phyloP scores from a whole-genome alignment of 2,797 vertebrate genomes.

The Aplochiton taeniatus region DNA sequence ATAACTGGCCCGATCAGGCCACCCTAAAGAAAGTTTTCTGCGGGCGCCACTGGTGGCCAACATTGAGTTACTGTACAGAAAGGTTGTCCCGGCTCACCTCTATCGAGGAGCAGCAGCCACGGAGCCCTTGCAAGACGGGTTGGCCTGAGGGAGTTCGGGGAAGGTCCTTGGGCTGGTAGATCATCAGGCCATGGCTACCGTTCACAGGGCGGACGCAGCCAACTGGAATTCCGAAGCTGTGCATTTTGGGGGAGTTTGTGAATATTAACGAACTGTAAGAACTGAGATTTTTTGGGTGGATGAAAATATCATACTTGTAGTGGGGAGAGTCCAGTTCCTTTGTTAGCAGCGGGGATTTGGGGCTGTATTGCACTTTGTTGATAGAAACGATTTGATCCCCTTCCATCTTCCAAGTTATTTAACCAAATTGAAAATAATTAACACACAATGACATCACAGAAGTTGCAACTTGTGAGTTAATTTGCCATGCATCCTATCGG shows the following conservation, averaged over 20 bases:
- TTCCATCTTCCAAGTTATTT: constrained; percentile 47
- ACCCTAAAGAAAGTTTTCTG: no score
- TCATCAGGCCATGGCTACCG: constrained; percentile 34
- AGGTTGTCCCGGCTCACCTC: no score
- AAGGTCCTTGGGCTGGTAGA: constrained; percentile 21
- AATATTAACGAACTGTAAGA: background rate
- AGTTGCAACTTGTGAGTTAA: background rate
- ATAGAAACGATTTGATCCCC: constrained; percentile 65
- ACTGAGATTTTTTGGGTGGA: no score
- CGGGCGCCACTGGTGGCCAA: no score
- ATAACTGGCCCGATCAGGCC: no score
- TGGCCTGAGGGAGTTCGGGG: background rate
- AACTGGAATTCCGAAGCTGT: constrained; percentile 54
- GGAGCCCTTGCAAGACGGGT: background rate
- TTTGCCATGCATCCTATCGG: background rate
- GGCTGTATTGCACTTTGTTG: constrained; percentile 69
- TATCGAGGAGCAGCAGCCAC: no score
- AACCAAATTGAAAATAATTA: no score
- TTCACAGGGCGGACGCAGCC: constrained; percentile 65
- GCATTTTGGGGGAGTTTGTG: background rate
- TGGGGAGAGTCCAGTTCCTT: constrained; percentile 40
- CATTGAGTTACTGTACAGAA: no score
- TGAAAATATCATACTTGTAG: constrained; percentile 56
- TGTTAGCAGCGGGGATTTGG: constrained; percentile 47
- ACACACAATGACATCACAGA: no score